Conservation (phyloP, 2,113 vertebrate species). For the Takifugu bimaculatus region DNA sequence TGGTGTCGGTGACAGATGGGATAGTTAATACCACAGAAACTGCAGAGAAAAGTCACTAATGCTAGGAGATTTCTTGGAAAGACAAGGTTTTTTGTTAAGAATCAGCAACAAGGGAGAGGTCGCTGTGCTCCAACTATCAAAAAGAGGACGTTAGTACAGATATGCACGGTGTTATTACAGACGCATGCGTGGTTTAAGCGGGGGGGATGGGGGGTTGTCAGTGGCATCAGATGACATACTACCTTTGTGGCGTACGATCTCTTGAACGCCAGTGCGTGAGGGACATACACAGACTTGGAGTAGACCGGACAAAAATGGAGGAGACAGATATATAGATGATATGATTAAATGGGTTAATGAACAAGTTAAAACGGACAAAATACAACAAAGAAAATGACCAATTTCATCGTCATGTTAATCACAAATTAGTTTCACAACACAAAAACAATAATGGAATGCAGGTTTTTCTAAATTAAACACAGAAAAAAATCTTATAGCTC, state of each 20-base stretch:
- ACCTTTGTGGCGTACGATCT: conserved; percentile 95
- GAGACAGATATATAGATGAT: conserved; percentile 76
- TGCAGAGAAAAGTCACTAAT: conserved; percentile 32
- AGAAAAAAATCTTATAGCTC: too few relatives aligned
- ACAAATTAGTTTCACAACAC: too few relatives aligned
- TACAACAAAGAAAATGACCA: conserved; percentile 8
- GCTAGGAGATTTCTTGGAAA: conserved; percentile 24
- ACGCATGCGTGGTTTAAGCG: conserved; percentile 68
- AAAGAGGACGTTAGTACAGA: conserved; percentile 56
- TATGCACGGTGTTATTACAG: conserved; percentile 41
- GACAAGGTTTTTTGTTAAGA: conserved; percentile 30
- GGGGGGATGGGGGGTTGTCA: conserved; percentile 36
- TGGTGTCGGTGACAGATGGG: conserved; percentile 35
- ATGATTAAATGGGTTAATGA: conserved; percentile 83
- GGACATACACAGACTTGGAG: conserved; percentile 95
- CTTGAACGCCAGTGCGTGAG: conserved; percentile 96
- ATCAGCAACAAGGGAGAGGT: conserved; percentile 49
- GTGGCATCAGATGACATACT: conserved; percentile 79
- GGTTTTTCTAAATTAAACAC: too few relatives aligned
- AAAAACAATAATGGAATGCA: too few relatives aligned
- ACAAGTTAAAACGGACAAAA: conserved; percentile 51
- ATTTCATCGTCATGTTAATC: too few relatives aligned
- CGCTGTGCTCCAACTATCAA: conserved; percentile 21
- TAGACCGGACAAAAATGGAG: conserved; percentile 68
- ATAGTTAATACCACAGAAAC: conserved; percentile 37